Conservation (phyloP, 92 coral and sea anemone genomes). For the Nematostella vectensis region DNA sequence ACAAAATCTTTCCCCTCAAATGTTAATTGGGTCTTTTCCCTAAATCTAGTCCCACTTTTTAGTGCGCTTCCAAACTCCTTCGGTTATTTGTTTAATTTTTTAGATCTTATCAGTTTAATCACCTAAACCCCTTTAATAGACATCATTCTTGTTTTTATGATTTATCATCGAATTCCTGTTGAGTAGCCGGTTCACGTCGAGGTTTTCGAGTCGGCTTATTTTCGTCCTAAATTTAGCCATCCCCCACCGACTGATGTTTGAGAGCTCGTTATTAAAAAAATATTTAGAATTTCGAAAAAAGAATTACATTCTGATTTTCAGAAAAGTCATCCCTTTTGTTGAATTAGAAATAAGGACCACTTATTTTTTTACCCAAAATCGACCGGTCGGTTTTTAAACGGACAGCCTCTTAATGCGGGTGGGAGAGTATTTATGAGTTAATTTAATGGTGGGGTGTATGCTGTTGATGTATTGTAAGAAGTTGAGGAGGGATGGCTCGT, state of each 20-base stretch:
- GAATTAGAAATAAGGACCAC: not conserved
- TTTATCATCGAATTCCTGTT: not conserved
- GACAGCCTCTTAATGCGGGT: conserved; percentile 1
- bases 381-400: not conserved
- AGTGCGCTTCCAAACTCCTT: not conserved
- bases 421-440: no score
- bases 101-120: not conserved
- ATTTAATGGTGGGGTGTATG: no score
- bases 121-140: not conserved
- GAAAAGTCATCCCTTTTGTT: not conserved
- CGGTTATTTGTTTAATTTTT: not conserved
- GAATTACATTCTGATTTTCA: not conserved
- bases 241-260: not conserved
- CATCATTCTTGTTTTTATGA: not conserved
- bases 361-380: not conserved
- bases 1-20: not conserved
- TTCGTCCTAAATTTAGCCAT: not conserved
- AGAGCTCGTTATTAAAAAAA: not conserved
- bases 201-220: not conserved
- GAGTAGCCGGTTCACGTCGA: not conserved
- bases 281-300: not conserved
- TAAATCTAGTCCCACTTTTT: not conserved
- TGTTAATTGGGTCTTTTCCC: not conserved
- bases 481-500: no score
- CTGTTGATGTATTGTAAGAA: no score